These are phyloP conservation scores for Heliconius cydno DNA, from an alignment of 2,888 invertebrate species.

Conservation along the genomic window DNA sequence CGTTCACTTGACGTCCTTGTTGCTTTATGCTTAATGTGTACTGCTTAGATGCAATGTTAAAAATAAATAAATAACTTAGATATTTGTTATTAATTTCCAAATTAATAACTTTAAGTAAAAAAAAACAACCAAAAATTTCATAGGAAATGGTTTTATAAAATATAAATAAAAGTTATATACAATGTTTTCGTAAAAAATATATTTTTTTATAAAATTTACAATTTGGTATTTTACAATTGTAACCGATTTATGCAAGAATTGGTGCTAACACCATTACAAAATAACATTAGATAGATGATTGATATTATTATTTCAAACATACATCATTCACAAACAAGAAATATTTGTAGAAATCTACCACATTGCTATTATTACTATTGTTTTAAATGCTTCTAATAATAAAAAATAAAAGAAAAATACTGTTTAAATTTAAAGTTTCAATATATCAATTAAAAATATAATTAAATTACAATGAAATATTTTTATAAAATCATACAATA, in stretches of 20 bases:
- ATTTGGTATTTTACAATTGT: constrained; percentile 35
- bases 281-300: neutral
- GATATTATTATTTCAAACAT: neutral
- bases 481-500: constrained; percentile 11
- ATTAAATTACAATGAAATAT: constrained; percentile 5
- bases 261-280: constrained; percentile 4
- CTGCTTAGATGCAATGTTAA: too few species aligned
- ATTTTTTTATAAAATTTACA: constrained; percentile 38
- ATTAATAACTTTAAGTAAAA: neutral
- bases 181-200: constrained; percentile 38
- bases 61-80: neutral
- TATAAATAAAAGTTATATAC: constrained; percentile 27
- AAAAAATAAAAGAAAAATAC: neutral
- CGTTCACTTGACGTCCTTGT: neutral
- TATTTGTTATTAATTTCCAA: neutral
- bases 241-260: constrained; percentile 17
- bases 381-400: constrained; percentile 6
- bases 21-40: neutral
- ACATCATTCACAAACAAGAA: constrained; percentile 16
- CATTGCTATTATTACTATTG: neutral
- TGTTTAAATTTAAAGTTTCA: constrained; percentile 1
- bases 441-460: neutral
- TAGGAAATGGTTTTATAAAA: neutral
- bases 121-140: neutral
- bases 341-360: constrained; percentile 6